phyloP scores from a whole-genome alignment of 53 echinoderm and acorn worm genomes.

The Temnopleurus reevesii region DNA sequence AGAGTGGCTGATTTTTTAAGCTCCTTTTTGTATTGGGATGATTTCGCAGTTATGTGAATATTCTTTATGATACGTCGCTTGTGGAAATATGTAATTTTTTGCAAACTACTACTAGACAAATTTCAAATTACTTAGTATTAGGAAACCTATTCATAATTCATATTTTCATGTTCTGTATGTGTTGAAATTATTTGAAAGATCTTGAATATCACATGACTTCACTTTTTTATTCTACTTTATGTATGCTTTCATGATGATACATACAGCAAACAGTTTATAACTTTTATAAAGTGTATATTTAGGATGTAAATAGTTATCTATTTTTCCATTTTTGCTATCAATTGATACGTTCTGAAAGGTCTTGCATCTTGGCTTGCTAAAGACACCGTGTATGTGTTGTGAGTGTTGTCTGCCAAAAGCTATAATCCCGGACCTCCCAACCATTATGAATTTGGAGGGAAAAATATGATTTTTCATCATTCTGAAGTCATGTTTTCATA shows the following conservation, averaged over 20 bases:
- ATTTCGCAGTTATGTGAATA: no score
- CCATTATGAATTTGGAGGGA: conserved; percentile 8
- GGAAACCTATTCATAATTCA: background rate
- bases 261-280: background rate
- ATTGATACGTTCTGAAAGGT: conserved; percentile 25
- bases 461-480: background rate
- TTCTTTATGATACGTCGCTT: no score
- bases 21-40: no score
- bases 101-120: no score
- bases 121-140: no score
- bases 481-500: background rate
- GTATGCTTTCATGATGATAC: background rate
- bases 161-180: no score
- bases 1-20: no score
- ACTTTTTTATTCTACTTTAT: background rate
- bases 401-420: background rate
- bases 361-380: background rate
- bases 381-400: background rate
- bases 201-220: no score
- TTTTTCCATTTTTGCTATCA: background rate
- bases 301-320: conserved; percentile 32
- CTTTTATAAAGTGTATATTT: background rate
- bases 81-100: no score
- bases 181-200: background rate
- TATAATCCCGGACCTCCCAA: background rate